phyloP scores from a whole-genome alignment of 2,797 vertebrate genomes.

The Psittacula derbiana region DNA sequence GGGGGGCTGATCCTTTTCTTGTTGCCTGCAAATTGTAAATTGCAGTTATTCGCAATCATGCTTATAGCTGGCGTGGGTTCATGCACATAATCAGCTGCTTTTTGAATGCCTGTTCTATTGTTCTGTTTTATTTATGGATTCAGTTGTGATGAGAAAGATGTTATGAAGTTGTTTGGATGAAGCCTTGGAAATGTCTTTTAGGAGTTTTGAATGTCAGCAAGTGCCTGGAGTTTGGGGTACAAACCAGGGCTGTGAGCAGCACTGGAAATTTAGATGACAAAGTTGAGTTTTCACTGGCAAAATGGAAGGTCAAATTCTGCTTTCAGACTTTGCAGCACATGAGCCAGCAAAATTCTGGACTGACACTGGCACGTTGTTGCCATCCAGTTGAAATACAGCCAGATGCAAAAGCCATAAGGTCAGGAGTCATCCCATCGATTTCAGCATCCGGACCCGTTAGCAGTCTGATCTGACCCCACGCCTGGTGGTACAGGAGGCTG shows the following conservation, averaged over 20 bases:
- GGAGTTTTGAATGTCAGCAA: neutral
- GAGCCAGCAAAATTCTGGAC: neutral
- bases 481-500: neutral
- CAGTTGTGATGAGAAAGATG: conserved; percentile 19
- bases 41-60: conserved; percentile 64
- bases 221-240: neutral
- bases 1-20: conserved; percentile 27
- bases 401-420: neutral
- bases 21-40: conserved; percentile 63
- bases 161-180: neutral
- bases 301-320: neutral
- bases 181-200: conserved; percentile 18
- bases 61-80: conserved; percentile 38
- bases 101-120: conserved; percentile 53
- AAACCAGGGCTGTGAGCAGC: neutral
- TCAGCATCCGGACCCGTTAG: neutral
- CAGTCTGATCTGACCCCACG: neutral
- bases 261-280: neutral
- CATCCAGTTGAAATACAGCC: neutral
- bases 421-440: neutral
- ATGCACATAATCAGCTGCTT: conserved; percentile 59
- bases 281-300: neutral
- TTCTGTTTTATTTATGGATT: conserved; percentile 61
- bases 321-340: accelerated
- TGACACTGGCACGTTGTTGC: neutral